These are phyloP conservation scores for Platycheirus rosarum DNA, from an alignment of 2,888 invertebrate genomes.

Conservation along the genomic window DNA sequence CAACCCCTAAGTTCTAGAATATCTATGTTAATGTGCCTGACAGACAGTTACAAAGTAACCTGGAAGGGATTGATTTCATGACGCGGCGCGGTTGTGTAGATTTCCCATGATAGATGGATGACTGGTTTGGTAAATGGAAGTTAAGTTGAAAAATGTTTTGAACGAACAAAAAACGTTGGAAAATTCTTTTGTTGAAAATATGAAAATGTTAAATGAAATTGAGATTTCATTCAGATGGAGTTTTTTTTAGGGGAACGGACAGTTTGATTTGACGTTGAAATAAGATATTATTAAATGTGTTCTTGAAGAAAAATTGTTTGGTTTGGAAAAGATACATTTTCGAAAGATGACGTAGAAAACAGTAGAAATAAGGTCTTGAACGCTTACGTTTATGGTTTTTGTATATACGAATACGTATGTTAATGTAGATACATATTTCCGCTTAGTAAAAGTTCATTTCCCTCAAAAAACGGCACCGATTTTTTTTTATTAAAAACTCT, in stretches of 20 bases:
- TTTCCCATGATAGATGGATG: slow-evolving; percentile 50
- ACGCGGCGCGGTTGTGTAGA: slow-evolving; percentile 30
- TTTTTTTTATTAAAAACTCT: too few species aligned
- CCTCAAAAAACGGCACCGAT: too few species aligned
- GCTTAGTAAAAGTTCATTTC: too few species aligned
- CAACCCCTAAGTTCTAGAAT: slow-evolving; percentile 41
- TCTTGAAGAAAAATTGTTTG: too few species aligned
- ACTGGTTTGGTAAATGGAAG: background rate
- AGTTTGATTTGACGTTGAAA: too few species aligned
- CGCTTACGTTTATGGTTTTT: too few species aligned
- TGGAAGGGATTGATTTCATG: slow-evolving; percentile 64
- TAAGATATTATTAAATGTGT: too few species aligned
- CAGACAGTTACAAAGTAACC: slow-evolving; percentile 59
- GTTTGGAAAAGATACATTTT: too few species aligned
- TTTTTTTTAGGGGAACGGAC: background rate
- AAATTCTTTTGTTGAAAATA: slow-evolving; percentile 13
- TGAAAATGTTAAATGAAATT: slow-evolving; percentile 5
- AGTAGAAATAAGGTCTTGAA: too few species aligned
- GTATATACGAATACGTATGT: too few species aligned
- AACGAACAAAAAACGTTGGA: slow-evolving; percentile 18
- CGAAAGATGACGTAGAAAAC: too few species aligned
- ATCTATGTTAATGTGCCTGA: slow-evolving; percentile 66
- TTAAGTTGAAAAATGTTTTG: slow-evolving; percentile 37
- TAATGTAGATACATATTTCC: too few species aligned
- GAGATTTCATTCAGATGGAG: slow-evolving; percentile 13